Percentiles rank a stretch among this genome's conserved stretches.
phyloP scores from a whole-genome alignment of 2,797 vertebrate species.

The Pteropus rufus region DNA sequence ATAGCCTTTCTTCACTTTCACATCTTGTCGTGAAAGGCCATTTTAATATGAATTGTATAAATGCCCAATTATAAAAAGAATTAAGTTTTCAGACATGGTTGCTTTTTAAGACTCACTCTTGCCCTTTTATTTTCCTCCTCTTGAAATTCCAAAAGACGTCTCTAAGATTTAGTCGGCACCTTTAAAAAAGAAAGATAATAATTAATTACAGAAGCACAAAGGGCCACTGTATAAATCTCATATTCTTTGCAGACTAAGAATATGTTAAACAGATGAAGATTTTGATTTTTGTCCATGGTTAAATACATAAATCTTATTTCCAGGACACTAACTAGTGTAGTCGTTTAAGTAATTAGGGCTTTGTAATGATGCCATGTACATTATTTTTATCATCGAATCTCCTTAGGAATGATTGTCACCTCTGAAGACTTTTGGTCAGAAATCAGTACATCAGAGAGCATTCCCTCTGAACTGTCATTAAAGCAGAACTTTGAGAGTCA shows the following conservation, averaged over 20 bases:
- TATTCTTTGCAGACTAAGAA: background rate
- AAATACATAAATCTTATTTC: background rate
- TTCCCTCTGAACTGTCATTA: background rate
- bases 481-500: background rate
- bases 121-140: slow-evolving; percentile 8
- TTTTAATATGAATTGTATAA: slow-evolving; percentile 8
- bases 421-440: background rate
- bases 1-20: background rate
- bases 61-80: background rate
- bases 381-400: background rate
- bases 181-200: slow-evolving; percentile 45
- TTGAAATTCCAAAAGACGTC: slow-evolving; percentile 18
- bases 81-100: slow-evolving; percentile 21
- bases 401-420: background rate
- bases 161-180: background rate
- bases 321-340: background rate
- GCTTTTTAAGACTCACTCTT: slow-evolving; percentile 9
- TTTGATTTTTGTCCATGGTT: background rate
- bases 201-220: background rate
- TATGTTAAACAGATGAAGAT: background rate
- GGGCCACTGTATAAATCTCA: background rate
- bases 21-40: background rate
- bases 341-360: background rate
- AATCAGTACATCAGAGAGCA: background rate
- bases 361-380: background rate